Evolutionary conservation across 2,797 vertebrate genomes (phyloP), one percentile per base, ranked within the genome.

Genomic region (Hoplostethus atlanticus): DNA sequence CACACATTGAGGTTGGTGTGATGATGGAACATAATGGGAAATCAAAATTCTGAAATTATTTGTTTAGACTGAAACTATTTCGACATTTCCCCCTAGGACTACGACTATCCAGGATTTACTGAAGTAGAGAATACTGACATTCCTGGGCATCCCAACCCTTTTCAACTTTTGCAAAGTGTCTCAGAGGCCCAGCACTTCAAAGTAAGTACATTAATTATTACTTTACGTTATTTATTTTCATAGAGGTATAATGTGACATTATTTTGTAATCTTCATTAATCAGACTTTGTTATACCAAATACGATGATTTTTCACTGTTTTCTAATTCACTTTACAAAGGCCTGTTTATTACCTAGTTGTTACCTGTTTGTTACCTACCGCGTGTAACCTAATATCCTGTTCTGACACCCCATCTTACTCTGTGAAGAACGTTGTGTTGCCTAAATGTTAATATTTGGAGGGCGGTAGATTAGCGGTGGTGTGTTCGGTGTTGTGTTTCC

Each of bases 81-180:
- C 30, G 17, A 2, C 46, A 47, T 51, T 60, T 52, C 42, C 17
- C n/a, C 42, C n/a, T 42, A 46, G 59, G 73, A 57, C 40, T 70
- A 28, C 57, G 13, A 70, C 62, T 65, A 52, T 47, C 67, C 73
- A 64, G 67, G 67, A 46, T 65, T 70, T 38, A 47, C 12, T 64
- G 34, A 28, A 47, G 28, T 70, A 59, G 28, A 65, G 11, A 13
- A 9, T n/a, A 64, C 53, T 44, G 55, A 53, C 17, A 70, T 70
- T 55, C 53, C 66, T 7, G 50, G 59, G 0, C 44, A 17, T 57
- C 65, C 53, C 34, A 36, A 50, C 44, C 21, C 54, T 25, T 51
- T 59, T 46, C 25, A 15, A 52, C 67, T 65, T 65, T 40, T 65
- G 21, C 47, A 59, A 16, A 10, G 6, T 5, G 51, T 76, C 28